A percentile compares a stretch with the other conserved stretches of the same genome.
Evolutionary conservation across 2,797 vertebrate species (phyloP).

Genomic region (Trachops cirrhosus): DNA sequence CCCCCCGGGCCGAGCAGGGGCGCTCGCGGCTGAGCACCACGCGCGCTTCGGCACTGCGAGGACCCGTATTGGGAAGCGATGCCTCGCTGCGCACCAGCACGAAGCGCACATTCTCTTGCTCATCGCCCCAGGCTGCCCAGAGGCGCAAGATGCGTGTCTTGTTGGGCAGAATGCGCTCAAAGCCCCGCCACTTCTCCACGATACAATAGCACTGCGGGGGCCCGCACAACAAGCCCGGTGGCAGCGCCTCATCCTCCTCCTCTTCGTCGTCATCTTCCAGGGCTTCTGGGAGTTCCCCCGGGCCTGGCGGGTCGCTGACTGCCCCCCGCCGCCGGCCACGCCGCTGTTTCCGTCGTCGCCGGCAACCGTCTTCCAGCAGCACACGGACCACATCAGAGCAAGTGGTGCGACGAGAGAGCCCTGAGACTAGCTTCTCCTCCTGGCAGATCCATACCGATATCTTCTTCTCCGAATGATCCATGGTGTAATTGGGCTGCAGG

Average conservation of each 20-base stretch:
- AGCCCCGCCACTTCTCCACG: conserved; percentile 98
- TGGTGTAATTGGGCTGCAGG: conserved; percentile 65
- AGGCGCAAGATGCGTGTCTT: conserved; percentile 94
- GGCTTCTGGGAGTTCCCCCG: conserved; percentile 11
- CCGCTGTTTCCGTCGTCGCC: conserved; percentile 79
- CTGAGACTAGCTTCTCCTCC: conserved; percentile 96
- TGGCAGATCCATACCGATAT: conserved; percentile 97
- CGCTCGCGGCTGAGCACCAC: conserved; percentile 94
- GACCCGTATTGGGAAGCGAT: conserved; percentile 92
- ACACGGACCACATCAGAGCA: conserved; percentile 94
- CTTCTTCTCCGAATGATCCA: conserved; percentile 91
- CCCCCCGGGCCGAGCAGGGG: conserved; percentile 76
- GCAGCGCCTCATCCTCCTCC: conserved; percentile 45
- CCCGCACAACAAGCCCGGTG: conserved; percentile 86
- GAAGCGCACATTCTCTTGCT: conserved; percentile 95
- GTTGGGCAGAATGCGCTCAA: conserved; percentile 94
- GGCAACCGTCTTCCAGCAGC: conserved; percentile 91
- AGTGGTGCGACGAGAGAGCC: conserved; percentile 92
- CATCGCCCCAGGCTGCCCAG: conserved; percentile 96
- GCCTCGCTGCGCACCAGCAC: conserved; percentile 94
- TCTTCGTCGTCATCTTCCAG: conserved; percentile 65
- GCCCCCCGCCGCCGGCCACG: conserved; percentile 76
- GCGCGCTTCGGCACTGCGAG: conserved; percentile 94
- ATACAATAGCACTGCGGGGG: conserved; percentile 92
- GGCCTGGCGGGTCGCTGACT: conserved; percentile 73